These are phyloP conservation scores for Lasioglossum zephyrum DNA, from an alignment of 2,888 invertebrate genomes.

Conservation along the genomic window DNA sequence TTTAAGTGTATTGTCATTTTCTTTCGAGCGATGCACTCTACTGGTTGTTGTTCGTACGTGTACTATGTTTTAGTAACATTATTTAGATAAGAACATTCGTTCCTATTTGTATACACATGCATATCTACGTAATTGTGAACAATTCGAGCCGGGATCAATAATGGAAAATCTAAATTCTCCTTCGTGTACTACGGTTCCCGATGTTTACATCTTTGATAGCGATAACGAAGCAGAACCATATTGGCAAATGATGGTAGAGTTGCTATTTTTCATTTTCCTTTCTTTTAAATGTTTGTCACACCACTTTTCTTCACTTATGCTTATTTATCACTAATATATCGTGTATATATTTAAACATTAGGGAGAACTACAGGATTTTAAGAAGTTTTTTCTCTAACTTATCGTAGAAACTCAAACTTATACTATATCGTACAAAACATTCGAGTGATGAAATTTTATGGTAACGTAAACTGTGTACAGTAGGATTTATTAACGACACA, in stretches of 20 bases:
- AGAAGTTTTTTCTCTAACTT: neutral
- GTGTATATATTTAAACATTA: neutral
- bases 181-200: constrained; percentile 67
- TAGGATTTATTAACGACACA: neutral
- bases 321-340: neutral
- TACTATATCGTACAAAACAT: neutral
- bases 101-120: neutral
- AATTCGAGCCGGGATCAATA: constrained; percentile 17
- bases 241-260: constrained; percentile 77
- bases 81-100: neutral
- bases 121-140: neutral
- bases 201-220: constrained; percentile 77
- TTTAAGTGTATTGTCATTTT: neutral
- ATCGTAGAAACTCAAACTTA: neutral
- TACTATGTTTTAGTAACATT: neutral
- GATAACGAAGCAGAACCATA: constrained; percentile 79
- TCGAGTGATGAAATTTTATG: neutral
- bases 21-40: neutral
- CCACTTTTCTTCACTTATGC: neutral
- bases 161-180: constrained; percentile 46
- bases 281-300: constrained; percentile 3
- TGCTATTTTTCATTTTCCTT: neutral
- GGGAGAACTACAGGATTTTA: neutral
- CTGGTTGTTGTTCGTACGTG: neutral
- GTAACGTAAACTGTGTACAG: constrained; percentile 5